A percentile compares a stretch with the other conserved stretches of the same genome.
Conservation (phyloP, 2,113 vertebrate species). For the Marmota flaviventris region DNA sequence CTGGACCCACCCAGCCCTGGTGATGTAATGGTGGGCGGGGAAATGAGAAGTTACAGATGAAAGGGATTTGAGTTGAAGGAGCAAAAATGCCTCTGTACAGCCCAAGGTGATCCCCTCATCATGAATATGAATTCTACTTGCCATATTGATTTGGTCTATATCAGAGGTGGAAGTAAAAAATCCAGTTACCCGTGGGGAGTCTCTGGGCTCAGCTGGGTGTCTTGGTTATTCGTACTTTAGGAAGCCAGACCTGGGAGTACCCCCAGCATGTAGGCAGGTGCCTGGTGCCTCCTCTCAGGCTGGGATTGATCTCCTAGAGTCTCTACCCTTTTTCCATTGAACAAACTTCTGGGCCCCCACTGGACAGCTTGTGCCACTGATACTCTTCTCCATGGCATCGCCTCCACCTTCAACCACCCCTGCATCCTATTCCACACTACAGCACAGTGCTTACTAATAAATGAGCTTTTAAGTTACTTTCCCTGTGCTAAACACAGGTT, state of each 20-base stretch:
- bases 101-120: background rate
- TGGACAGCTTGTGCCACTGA: no score
- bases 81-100: background rate
- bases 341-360: no score
- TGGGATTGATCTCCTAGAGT: background rate
- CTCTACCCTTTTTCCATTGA: background rate
- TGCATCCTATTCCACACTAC: background rate
- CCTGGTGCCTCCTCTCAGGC: background rate
- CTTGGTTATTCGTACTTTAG: background rate
- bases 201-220: background rate
- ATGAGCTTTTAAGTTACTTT: no score
- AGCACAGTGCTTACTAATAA: no score
- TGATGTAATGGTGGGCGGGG: conserved; percentile 34
- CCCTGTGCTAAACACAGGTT: no score
- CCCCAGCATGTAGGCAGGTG: background rate
- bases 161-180: background rate
- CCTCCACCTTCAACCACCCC: background rate
- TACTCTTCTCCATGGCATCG: no score
- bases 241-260: background rate
- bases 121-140: no score
- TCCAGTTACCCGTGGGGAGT: background rate
- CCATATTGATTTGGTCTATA: background rate
- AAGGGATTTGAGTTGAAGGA: background rate
- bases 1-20: background rate
- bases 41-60: conserved; percentile 8